These are phyloP conservation scores for Cirrhinus mrigala DNA, from an alignment of 2,797 vertebrate species.

Conservation along the genomic window DNA sequence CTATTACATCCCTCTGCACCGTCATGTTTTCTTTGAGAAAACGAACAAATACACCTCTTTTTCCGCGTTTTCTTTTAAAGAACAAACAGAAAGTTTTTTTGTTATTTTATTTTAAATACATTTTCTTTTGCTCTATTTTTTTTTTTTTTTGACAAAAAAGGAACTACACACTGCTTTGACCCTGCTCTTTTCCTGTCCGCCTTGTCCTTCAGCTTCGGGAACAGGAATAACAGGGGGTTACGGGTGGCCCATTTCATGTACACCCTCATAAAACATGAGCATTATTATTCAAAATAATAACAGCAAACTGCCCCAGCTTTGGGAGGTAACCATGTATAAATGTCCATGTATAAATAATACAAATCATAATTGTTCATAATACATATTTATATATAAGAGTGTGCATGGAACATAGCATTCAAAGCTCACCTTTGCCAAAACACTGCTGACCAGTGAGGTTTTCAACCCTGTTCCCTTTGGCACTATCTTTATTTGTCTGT, in stretches of 20 bases:
- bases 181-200: conserved; percentile 44
- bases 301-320: conserved; percentile 68
- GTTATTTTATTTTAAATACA: conserved; percentile 69
- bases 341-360: conserved; percentile 80
- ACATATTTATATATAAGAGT: conserved; percentile 71
- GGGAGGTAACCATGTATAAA: conserved; percentile 72
- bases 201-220: conserved; percentile 45
- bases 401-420: conserved; percentile 58
- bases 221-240: conserved; percentile 58
- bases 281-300: conserved; percentile 75
- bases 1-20: conserved; percentile 65
- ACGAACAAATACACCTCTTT: conserved; percentile 61
- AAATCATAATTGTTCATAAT: conserved; percentile 75
- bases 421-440: conserved; percentile 48
- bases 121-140: conserved; percentile 54
- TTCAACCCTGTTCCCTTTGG: conserved; percentile 62
- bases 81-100: conserved; percentile 73
- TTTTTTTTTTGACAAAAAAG: conserved; percentile 54
- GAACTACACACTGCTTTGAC: conserved; percentile 66
- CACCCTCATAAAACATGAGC: conserved; percentile 70
- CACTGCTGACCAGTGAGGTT: conserved; percentile 45
- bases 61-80: conserved; percentile 72
- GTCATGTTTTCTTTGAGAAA: conserved; percentile 72
- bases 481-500: conserved; percentile 50
- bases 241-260: conserved; percentile 69